A percentile compares a stretch with the other conserved stretches of the same genome.
These are phyloP conservation scores for Bubo bubo DNA, from an alignment of 2,113 vertebrate genomes.

Conservation along the genomic window DNA sequence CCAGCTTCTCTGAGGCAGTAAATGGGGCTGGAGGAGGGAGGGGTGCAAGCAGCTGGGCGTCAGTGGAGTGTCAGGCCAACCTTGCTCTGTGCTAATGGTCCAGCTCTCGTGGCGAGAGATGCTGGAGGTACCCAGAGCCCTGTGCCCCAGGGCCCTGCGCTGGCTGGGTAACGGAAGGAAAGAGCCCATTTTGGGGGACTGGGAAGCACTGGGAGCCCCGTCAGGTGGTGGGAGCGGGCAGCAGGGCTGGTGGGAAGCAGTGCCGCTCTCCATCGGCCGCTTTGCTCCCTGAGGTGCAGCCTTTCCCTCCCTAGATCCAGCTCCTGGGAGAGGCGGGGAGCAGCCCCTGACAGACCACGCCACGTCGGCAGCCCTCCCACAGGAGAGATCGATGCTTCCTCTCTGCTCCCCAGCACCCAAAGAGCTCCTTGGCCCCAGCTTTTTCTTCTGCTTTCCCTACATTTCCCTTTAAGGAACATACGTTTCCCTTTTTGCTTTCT, in stretches of 20 bases:
- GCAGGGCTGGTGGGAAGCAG: background rate
- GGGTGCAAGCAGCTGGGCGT: background rate
- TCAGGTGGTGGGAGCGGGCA: rapidly evolving
- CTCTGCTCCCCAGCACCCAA: background rate
- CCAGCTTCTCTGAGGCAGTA: rapidly evolving
- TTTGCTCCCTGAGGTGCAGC: background rate
- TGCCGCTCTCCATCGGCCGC: rapidly evolving
- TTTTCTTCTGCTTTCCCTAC: background rate
- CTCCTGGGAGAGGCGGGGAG: background rate
- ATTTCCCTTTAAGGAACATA: background rate
- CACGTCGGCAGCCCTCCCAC: rapidly evolving
- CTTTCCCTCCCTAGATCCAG: background rate
- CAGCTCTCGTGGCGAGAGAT: rapidly evolving
- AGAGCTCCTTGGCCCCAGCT: background rate
- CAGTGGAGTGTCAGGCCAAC: background rate
- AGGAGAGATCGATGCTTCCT: background rate
- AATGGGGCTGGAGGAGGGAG: background rate
- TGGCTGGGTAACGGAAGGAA: background rate
- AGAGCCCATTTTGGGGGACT: rapidly evolving
- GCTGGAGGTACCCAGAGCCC: background rate
- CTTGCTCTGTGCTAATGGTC: background rate
- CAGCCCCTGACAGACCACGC: rapidly evolving
- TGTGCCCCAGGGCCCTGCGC: background rate
- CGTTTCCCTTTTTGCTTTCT: background rate
- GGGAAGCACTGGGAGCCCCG: rapidly evolving